Conservation (phyloP, 2,888 invertebrate species). For the Oeneis ivallda region DNA sequence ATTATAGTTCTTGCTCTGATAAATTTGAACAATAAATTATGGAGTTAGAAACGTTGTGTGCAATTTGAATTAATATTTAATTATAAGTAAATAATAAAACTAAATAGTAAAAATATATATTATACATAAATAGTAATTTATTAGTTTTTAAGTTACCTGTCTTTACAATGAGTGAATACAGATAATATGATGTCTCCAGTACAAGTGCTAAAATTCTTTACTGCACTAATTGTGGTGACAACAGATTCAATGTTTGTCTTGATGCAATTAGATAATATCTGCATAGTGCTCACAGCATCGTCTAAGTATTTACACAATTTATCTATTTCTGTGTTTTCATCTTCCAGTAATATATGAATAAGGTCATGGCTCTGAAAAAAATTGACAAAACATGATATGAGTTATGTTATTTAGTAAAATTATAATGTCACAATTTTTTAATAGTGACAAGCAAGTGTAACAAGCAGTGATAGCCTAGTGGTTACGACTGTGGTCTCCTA, state of each 20-base stretch:
- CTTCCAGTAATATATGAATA: conserved; percentile 47
- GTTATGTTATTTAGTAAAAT: background rate
- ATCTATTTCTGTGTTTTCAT: conserved; percentile 42
- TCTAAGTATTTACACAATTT: conserved; percentile 53
- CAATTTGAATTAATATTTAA: too few species aligned
- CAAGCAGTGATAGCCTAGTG: too few species aligned
- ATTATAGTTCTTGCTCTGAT: too few species aligned
- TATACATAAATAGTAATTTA: too few species aligned
- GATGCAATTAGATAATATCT: conserved; percentile 55
- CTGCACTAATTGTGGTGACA: conserved; percentile 49
- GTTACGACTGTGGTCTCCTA: too few species aligned
- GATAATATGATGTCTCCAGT: conserved; percentile 62
- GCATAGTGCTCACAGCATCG: conserved; percentile 54
- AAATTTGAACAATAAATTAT: too few species aligned
- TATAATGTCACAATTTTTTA: too few species aligned
- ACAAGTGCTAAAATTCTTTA: conserved; percentile 57
- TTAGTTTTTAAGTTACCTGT: conserved; percentile 58
- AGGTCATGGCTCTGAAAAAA: conserved; percentile 58
- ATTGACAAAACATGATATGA: background rate
- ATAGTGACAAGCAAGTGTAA: too few species aligned
- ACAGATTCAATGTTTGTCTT: conserved; percentile 55
- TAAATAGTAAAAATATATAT: too few species aligned
- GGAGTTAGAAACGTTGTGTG: too few species aligned
- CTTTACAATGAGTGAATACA: conserved; percentile 75
- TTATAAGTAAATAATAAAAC: too few species aligned